phyloP scores from a whole-genome alignment of 2,113 vertebrate genomes.

The Xyliphius kryptos region DNA sequence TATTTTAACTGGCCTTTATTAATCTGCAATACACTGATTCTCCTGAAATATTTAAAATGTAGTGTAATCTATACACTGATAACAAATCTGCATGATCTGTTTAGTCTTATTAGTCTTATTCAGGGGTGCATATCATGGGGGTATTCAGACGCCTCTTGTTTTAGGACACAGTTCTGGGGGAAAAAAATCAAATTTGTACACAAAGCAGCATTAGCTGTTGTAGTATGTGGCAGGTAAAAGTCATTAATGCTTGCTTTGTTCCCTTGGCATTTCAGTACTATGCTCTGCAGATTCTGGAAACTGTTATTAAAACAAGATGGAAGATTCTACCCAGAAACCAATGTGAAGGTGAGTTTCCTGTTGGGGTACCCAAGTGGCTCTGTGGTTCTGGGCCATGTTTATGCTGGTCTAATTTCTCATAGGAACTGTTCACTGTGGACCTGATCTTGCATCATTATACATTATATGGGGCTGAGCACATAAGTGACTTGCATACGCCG shows the following conservation, averaged over 20 bases:
- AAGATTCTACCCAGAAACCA: constrained; percentile 98
- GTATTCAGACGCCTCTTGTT: constrained; percentile 48
- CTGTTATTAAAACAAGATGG: constrained; percentile 99
- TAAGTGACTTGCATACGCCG: neutral
- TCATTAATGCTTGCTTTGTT: constrained; percentile 52
- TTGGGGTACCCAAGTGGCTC: neutral
- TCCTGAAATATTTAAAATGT: constrained; percentile 38
- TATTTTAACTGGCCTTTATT: no score
- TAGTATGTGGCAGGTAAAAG: constrained; percentile 19
- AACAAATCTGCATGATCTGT: constrained; percentile 57
- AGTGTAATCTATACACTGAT: constrained; percentile 35
- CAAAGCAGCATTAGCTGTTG: constrained; percentile 44
- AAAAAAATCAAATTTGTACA: neutral
- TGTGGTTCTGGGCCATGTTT: neutral
- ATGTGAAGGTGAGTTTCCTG: constrained; percentile 83
- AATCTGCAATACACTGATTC: constrained; percentile 41
- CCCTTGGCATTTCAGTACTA: constrained; percentile 96
- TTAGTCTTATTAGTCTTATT: constrained; percentile 67
- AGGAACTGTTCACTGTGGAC: neutral
- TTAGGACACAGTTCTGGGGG: constrained; percentile 20
- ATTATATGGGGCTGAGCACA: constrained; percentile 1
- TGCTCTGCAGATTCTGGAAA: constrained; percentile 99
- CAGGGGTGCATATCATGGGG: neutral
- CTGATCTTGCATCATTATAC: neutral
- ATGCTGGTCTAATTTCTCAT: neutral